A percentile compares a stretch with the other conserved stretches of the same genome.
Evolutionary conservation across 53 echinoderm and acorn worm species (phyloP).

Genomic region (Apostichopus leukothele): DNA sequence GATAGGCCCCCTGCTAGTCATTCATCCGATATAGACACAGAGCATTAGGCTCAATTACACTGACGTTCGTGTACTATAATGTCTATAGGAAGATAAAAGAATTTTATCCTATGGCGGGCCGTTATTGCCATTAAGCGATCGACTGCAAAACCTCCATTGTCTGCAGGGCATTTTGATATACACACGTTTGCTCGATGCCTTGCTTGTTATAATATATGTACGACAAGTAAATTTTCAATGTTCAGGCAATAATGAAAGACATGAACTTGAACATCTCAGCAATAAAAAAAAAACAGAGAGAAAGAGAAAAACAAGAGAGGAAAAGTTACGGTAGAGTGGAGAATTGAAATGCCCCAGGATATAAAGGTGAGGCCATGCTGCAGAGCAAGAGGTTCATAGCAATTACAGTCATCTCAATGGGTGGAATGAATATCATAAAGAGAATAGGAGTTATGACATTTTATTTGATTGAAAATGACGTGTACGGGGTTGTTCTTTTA

Average conservation of each 20-base stretch:
- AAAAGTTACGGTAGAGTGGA: not conserved
- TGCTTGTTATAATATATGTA: too few species aligned
- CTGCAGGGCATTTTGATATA: not conserved
- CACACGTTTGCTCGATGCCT: not conserved
- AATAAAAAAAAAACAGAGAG: too few species aligned
- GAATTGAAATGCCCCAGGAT: not conserved
- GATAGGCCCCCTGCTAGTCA: too few species aligned
- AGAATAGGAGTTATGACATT: not conserved
- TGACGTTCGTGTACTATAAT: too few species aligned
- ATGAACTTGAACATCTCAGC: not conserved
- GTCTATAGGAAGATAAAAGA: too few species aligned
- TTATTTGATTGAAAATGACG: not conserved
- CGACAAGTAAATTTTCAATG: not conserved
- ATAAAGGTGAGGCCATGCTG: not conserved
- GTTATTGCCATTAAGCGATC: not conserved
- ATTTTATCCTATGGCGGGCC: not conserved
- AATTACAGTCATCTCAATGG: not conserved
- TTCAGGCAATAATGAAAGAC: not conserved
- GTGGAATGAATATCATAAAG: not conserved
- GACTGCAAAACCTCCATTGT: not conserved
- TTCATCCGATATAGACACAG: too few species aligned
- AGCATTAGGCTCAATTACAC: too few species aligned
- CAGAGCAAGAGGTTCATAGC: not conserved
- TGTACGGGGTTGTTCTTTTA: too few species aligned
- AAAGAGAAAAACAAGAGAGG: too few species aligned